Conservation (phyloP, 2,797 vertebrate species). For the Poecilia velifera region DNA sequence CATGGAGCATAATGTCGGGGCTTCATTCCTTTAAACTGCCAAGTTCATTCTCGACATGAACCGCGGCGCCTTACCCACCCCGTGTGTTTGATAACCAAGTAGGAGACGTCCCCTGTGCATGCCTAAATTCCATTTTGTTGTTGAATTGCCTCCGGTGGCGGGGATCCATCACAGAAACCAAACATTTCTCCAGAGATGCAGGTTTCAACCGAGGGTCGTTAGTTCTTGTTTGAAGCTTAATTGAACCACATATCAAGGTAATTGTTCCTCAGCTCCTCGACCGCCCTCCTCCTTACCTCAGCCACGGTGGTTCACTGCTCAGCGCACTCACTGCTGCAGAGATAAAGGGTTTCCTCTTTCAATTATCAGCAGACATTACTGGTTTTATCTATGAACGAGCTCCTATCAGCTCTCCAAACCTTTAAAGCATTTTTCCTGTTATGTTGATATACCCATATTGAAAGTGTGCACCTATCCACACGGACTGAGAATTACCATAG, state of each 20-base stretch:
- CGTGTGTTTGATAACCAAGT: constrained; percentile 20
- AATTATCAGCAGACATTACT: constrained; percentile 65
- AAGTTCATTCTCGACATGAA: background rate
- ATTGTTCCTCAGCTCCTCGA: constrained; percentile 49
- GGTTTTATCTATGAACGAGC: constrained; percentile 58
- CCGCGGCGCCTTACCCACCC: background rate
- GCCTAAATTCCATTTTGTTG: constrained; percentile 23
- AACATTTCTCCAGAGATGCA: constrained; percentile 49
- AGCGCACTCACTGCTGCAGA: constrained; percentile 25
- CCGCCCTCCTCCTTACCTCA: constrained; percentile 29
- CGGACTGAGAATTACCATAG: constrained; percentile 29
- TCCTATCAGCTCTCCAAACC: constrained; percentile 35
- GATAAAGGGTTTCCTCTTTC: constrained; percentile 60
- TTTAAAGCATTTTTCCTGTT: constrained; percentile 40
- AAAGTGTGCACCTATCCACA: constrained; percentile 14
- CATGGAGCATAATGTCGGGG: background rate
- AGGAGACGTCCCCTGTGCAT: background rate
- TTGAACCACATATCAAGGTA: constrained; percentile 72
- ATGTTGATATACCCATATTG: constrained; percentile 41
- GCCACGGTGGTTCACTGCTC: constrained; percentile 23
- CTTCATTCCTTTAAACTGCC: constrained; percentile 12
- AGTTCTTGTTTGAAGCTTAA: constrained; percentile 62
- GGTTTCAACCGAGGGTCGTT: constrained; percentile 43
- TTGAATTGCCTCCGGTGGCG: constrained; percentile 26
- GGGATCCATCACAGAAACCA: constrained; percentile 38